phyloP scores from a whole-genome alignment of 2,888 invertebrate genomes.

The Suillia variegata region DNA sequence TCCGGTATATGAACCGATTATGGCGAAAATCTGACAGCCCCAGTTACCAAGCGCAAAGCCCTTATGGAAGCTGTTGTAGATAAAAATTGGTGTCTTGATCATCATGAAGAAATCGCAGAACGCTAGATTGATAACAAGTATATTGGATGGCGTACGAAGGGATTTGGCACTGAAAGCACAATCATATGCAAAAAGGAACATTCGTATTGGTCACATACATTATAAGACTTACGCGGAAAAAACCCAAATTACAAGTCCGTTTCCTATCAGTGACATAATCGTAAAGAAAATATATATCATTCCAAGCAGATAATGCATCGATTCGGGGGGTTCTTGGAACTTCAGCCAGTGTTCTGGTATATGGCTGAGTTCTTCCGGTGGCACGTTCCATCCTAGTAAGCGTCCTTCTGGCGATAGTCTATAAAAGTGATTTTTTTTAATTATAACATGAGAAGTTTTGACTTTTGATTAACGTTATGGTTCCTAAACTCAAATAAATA shows the following conservation, averaged over 20 bases:
- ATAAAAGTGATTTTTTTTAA: constrained; percentile 31
- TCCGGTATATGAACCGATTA: constrained; percentile 79
- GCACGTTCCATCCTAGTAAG: constrained; percentile 77
- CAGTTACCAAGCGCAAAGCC: constrained; percentile 76
- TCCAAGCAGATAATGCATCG: constrained; percentile 79
- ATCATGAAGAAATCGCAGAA: constrained; percentile 87
- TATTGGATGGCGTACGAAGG: constrained; percentile 72
- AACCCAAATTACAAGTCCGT: constrained; percentile 85
- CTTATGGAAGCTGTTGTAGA: constrained; percentile 74
- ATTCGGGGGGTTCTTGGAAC: constrained; percentile 80
- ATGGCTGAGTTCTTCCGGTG: constrained; percentile 74
- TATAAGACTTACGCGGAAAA: constrained; percentile 63
- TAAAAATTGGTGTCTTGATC: constrained; percentile 76
- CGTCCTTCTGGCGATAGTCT: constrained; percentile 53
- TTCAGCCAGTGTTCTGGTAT: constrained; percentile 83
- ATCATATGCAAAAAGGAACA: constrained; percentile 1
- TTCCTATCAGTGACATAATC: constrained; percentile 75
- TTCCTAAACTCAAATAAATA: too few relatives aligned
- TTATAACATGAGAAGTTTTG: constrained; percentile 6
- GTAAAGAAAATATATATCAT: constrained; percentile 78
- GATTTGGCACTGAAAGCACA: constrained; percentile 50
- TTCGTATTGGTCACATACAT: too few relatives aligned
- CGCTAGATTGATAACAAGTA: constrained; percentile 82
- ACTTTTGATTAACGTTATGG: background rate
- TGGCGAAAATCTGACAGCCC: constrained; percentile 78